These are phyloP conservation scores for Stomatorhinus ivindoensis DNA, from an alignment of 2,113 vertebrate species.

Conservation along the genomic window DNA sequence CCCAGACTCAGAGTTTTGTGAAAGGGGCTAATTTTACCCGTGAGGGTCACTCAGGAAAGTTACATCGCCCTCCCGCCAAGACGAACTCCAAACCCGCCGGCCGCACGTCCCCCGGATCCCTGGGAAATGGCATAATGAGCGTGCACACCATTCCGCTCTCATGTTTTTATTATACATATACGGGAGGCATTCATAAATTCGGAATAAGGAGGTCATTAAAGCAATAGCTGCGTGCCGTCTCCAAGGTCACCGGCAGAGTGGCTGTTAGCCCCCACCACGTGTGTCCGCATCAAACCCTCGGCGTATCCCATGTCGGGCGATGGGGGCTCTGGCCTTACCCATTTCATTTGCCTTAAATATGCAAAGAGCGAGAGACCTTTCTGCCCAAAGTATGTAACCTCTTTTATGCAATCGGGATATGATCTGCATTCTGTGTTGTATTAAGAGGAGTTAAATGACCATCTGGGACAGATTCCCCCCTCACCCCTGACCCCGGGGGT, in stretches of 20 bases:
- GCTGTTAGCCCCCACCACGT: slow-evolving; percentile 9
- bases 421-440: slow-evolving; percentile 60
- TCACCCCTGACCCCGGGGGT: slow-evolving; percentile 55
- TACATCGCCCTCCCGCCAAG: slow-evolving; percentile 33
- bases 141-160: slow-evolving; percentile 5
- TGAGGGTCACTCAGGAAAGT: background rate
- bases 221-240: slow-evolving; percentile 14
- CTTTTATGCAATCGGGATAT: slow-evolving; percentile 57
- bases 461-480: slow-evolving; percentile 44
- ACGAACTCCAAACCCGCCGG: slow-evolving; percentile 22
- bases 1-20: background rate
- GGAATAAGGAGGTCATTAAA: slow-evolving; percentile 23
- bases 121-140: slow-evolving; percentile 29
- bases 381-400: slow-evolving; percentile 44
- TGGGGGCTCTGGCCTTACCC: background rate
- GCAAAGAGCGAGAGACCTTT: slow-evolving; percentile 41
- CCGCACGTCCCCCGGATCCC: slow-evolving; percentile 34
- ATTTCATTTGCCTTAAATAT: slow-evolving; percentile 38
- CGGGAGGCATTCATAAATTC: slow-evolving; percentile 15
- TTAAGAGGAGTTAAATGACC: slow-evolving; percentile 67
- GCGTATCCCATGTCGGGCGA: slow-evolving; percentile 8
- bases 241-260: slow-evolving; percentile 32
- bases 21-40: background rate
- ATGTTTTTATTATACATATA: slow-evolving; percentile 21
- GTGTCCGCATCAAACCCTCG: slow-evolving; percentile 18